Conservation (phyloP, 2,113 vertebrate species). For the Thryonomys swinderianus region DNA sequence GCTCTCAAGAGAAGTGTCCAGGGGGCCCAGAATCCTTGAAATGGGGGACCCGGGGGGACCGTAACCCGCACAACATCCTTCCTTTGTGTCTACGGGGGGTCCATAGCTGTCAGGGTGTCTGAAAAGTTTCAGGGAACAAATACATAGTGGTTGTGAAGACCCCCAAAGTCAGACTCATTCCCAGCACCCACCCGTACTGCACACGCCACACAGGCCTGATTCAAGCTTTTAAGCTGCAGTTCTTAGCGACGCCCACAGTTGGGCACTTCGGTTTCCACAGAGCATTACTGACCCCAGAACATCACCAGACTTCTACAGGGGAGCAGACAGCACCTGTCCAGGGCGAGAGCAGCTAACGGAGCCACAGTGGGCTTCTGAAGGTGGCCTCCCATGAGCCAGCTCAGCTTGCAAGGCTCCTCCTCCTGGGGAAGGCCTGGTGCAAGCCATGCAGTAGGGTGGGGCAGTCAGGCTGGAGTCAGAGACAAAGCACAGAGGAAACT, state of each 20-base stretch:
- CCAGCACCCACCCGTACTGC: neutral
- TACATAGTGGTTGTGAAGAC: neutral
- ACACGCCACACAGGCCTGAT: neutral
- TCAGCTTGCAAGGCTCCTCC: neutral
- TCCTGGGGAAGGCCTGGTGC: neutral
- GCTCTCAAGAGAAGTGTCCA: neutral
- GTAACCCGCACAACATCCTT: neutral
- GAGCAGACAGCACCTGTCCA: neutral
- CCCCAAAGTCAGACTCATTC: neutral
- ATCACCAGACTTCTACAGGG: neutral
- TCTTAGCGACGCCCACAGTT: neutral
- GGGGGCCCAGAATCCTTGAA: neutral
- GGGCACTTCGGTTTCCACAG: neutral
- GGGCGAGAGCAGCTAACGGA: neutral
- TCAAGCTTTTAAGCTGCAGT: neutral
- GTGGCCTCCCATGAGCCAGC: no score
- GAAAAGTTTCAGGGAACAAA: neutral
- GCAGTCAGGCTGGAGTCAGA: neutral
- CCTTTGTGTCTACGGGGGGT: neutral
- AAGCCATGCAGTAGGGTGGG: neutral
- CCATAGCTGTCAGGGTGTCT: neutral
- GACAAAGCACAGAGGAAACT: neutral
- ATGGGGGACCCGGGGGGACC: neutral
- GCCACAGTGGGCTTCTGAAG: neutral
- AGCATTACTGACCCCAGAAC: neutral